Percentiles rank a stretch among this genome's conserved stretches.
Conservation (phyloP, 2,113 vertebrate genomes). For the Cheirogaleus medius region DNA sequence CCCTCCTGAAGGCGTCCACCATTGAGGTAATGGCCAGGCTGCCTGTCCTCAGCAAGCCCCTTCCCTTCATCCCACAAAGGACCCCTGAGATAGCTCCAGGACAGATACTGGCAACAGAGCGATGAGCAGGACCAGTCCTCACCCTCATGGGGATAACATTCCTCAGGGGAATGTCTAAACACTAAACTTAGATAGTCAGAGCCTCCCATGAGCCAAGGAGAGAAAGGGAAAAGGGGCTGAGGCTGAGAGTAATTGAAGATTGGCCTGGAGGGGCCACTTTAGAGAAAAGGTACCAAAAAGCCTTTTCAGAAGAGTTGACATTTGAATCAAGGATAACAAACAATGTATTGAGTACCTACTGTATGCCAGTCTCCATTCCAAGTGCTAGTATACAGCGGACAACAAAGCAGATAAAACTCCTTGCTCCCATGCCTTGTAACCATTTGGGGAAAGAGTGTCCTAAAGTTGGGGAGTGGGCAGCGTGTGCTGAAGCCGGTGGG, state of each 20-base stretch:
- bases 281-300: background rate
- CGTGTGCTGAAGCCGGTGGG: rapidly evolving
- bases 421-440: rapidly evolving
- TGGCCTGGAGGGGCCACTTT: background rate
- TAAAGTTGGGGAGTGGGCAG: background rate
- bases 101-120: background rate
- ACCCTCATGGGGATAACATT: background rate
- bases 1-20: slow-evolving; percentile 85
- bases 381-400: rapidly evolving
- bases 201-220: background rate
- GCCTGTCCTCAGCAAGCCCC: rapidly evolving
- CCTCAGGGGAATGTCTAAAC: rapidly evolving
- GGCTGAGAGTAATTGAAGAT: background rate
- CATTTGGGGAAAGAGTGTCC: background rate
- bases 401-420: background rate
- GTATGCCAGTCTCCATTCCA: background rate
- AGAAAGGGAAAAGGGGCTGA: background rate
- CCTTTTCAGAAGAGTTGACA: background rate
- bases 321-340: background rate
- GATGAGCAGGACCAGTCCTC: rapidly evolving
- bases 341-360: background rate
- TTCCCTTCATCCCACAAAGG: background rate
- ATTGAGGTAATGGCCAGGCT: slow-evolving; percentile 78
- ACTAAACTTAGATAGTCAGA: background rate
- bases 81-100: background rate